These are phyloP conservation scores for Psilopogon haemacephalus DNA, from an alignment of 2,113 vertebrate genomes.

Conservation along the genomic window DNA sequence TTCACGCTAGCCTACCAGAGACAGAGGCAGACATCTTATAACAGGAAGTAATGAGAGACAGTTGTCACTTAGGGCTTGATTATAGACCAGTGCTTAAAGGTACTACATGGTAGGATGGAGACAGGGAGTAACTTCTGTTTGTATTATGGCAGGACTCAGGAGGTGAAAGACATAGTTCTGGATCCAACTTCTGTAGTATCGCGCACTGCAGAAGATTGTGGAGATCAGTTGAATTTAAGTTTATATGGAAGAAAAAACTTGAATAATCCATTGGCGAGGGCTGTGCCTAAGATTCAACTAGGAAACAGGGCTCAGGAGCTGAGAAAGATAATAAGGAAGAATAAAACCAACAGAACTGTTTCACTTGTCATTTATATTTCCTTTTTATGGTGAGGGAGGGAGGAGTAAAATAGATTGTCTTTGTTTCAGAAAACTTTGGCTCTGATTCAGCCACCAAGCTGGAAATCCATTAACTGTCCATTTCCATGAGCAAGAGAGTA, in stretches of 20 bases:
- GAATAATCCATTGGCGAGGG: background rate
- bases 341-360: background rate
- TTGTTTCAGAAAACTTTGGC: background rate
- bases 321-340: background rate
- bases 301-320: background rate
- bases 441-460: background rate
- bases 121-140: background rate
- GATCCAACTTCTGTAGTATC: background rate
- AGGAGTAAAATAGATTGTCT: background rate
- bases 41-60: background rate
- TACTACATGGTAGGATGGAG: background rate
- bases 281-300: background rate
- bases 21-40: background rate
- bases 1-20: background rate
- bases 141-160: background rate
- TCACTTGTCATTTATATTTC: background rate
- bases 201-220: background rate
- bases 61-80: background rate
- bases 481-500: background rate
- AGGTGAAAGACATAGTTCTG: background rate
- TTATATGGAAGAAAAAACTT: background rate
- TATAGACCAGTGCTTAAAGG: background rate
- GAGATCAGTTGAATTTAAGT: background rate
- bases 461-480: background rate
- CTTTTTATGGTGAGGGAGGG: background rate